These are phyloP conservation scores for Galeopsomyia nigrocyanea DNA, from an alignment of 2,888 invertebrate genomes.

Conservation along the genomic window DNA sequence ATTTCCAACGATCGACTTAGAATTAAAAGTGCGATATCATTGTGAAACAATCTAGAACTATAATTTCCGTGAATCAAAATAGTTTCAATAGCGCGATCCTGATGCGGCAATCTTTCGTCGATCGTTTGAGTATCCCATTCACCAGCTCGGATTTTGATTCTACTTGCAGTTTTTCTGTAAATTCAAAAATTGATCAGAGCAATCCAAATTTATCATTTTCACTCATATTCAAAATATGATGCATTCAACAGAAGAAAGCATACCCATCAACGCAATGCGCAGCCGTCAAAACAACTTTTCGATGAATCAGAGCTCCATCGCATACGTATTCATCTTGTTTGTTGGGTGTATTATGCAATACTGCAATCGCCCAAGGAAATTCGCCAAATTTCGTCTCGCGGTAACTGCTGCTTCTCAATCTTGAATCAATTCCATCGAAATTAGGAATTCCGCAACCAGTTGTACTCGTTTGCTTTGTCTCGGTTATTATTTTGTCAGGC, in stretches of 20 bases:
- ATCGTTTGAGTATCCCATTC: slow-evolving; percentile 87
- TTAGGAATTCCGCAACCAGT: slow-evolving; percentile 80
- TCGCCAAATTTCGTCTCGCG: slow-evolving; percentile 82
- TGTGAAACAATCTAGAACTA: slow-evolving; percentile 77
- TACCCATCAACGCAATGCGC: slow-evolving; percentile 79
- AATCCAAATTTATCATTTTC: not conserved
- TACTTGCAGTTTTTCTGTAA: slow-evolving; percentile 46
- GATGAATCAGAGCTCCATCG: slow-evolving; percentile 85
- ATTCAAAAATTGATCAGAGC: not conserved
- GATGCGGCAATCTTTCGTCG: slow-evolving; percentile 78
- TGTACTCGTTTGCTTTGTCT: slow-evolving; percentile 42
- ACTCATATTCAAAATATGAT: not conserved
- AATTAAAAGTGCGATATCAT: slow-evolving; percentile 82
- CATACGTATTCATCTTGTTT: slow-evolving; percentile 78
- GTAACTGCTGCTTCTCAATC: slow-evolving; percentile 75
- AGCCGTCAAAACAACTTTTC: slow-evolving; percentile 82
- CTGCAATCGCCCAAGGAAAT: slow-evolving; percentile 87
- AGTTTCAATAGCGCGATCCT: slow-evolving; percentile 75
- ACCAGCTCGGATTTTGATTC: slow-evolving; percentile 76
- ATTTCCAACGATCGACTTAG: slow-evolving; percentile 73
- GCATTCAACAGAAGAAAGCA: slow-evolving; percentile 10
- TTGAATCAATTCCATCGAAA: slow-evolving; percentile 78
- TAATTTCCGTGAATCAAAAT: slow-evolving; percentile 76
- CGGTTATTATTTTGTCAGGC: slow-evolving; percentile 58
- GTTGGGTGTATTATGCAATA: slow-evolving; percentile 70